phyloP scores from a whole-genome alignment of 2,888 invertebrate species.

The Netelia fuscicornis region DNA sequence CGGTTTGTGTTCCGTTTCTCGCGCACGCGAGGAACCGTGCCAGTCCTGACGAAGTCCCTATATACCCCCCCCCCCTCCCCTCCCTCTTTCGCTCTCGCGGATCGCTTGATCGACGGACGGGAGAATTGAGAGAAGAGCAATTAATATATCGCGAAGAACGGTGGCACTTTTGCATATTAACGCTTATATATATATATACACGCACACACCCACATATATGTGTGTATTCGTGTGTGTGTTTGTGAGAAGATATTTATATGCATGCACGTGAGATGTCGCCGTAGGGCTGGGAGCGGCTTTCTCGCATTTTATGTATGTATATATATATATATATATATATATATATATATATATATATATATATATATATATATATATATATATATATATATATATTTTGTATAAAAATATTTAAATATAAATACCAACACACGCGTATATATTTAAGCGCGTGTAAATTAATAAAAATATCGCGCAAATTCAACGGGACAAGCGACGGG shows the following conservation, averaged over 20 bases:
- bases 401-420: too few relatives aligned
- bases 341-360: background rate
- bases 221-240: background rate
- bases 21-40: slow-evolving; percentile 46
- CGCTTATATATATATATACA: background rate
- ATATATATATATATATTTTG: background rate
- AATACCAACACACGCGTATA: too few relatives aligned
- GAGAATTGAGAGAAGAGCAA: slow-evolving; percentile 64
- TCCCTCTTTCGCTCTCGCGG: slow-evolving; percentile 17
- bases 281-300: slow-evolving; percentile 30
- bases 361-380: background rate
- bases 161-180: slow-evolving; percentile 58
- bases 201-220: background rate
- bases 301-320: background rate
- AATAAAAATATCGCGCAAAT: too few relatives aligned
- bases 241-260: slow-evolving; percentile 6
- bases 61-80: slow-evolving; percentile 7
- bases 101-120: slow-evolving; percentile 65
- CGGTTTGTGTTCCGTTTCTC: slow-evolving; percentile 20
- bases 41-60: slow-evolving; percentile 7
- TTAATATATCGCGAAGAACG: slow-evolving; percentile 58
- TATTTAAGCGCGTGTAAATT: too few relatives aligned
- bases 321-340: background rate
- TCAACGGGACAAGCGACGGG: background rate
- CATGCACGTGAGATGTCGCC: slow-evolving; percentile 52